Percentiles rank a stretch among this genome's conserved stretches.
Conservation (phyloP, 2,888 invertebrate species). For the Leistus spinibarbis region DNA sequence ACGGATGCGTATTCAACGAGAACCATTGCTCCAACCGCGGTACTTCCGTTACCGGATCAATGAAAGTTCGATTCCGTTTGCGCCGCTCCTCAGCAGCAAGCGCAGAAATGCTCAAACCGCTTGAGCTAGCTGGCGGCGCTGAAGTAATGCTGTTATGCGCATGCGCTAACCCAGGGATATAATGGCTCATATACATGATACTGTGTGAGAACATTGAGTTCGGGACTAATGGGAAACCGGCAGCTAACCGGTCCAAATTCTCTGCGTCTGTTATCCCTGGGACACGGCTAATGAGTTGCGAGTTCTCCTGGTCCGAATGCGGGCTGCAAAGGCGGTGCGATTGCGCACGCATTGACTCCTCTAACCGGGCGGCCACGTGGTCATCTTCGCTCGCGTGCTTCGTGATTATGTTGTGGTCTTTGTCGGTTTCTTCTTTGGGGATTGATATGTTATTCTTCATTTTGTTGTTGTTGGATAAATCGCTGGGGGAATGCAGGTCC, state of each 20-base stretch:
- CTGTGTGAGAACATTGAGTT: slow-evolving; percentile 89
- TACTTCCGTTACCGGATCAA: slow-evolving; percentile 98
- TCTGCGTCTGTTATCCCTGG: slow-evolving; percentile 49
- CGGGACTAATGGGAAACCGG: slow-evolving; percentile 78
- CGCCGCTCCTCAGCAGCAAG: slow-evolving; percentile 83
- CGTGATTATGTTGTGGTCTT: slow-evolving; percentile 50
- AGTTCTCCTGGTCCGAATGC: slow-evolving; percentile 39
- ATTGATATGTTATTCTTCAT: slow-evolving; percentile 61
- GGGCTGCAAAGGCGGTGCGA: slow-evolving; percentile 49
- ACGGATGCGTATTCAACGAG: slow-evolving; percentile 96
- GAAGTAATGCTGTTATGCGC: slow-evolving; percentile 59
- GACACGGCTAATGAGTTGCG: slow-evolving; percentile 18
- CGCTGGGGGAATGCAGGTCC: slow-evolving; percentile 58
- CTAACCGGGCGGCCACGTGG: slow-evolving; percentile 54
- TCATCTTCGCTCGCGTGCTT: slow-evolving; percentile 46
- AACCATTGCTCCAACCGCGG: slow-evolving; percentile 95
- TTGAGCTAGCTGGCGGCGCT: slow-evolving; percentile 63
- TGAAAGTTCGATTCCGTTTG: slow-evolving; percentile 97
- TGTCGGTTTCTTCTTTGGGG: slow-evolving; percentile 60
- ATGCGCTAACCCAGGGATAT: slow-evolving; percentile 68
- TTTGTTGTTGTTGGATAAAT: slow-evolving; percentile 62
- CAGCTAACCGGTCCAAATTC: slow-evolving; percentile 56
- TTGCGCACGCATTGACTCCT: slow-evolving; percentile 52
- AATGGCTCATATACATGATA: slow-evolving; percentile 92
- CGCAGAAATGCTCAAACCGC: slow-evolving; percentile 62